phyloP scores from a whole-genome alignment of 2,888 invertebrate species.

The Conchocele bisecta region DNA sequence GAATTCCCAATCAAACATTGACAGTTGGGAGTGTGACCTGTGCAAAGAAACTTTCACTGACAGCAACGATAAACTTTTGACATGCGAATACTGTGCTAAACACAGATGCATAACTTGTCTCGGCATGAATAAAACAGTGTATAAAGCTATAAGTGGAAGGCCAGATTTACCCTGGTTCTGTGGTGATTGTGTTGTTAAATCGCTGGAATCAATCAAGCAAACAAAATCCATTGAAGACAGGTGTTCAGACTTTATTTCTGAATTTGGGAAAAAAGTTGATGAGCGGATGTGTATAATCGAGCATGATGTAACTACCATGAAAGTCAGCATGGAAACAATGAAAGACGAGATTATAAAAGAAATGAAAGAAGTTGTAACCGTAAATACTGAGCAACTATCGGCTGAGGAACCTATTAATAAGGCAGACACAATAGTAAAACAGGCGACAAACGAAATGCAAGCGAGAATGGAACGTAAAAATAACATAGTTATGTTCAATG shows the following conservation, averaged over 20 bases:
- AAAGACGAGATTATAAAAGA: too few relatives aligned
- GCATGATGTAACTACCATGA: background rate
- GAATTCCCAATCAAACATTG: background rate
- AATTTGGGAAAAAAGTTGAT: background rate
- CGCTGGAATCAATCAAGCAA: background rate
- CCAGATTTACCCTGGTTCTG: slow-evolving; percentile 1
- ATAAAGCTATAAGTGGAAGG: slow-evolving; percentile 2
- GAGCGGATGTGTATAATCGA: background rate
- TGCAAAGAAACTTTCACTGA: background rate
- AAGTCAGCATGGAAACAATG: background rate
- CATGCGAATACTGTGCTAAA: slow-evolving; percentile 3
- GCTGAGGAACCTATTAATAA: background rate
- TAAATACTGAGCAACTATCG: background rate
- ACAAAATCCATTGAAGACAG: slow-evolving; percentile 7
- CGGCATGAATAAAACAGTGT: background rate
- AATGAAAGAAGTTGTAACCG: background rate
- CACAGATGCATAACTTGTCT: background rate
- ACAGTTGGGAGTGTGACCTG: background rate
- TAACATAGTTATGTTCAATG: background rate
- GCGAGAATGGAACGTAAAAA: background rate
- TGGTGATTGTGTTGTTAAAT: background rate
- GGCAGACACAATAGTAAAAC: background rate
- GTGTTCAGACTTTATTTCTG: background rate
- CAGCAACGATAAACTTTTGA: background rate
- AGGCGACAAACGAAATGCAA: background rate